These are phyloP conservation scores for Cyrtorhinus lividipennis DNA, from an alignment of 1,140 invertebrate species.

Conservation along the genomic window DNA sequence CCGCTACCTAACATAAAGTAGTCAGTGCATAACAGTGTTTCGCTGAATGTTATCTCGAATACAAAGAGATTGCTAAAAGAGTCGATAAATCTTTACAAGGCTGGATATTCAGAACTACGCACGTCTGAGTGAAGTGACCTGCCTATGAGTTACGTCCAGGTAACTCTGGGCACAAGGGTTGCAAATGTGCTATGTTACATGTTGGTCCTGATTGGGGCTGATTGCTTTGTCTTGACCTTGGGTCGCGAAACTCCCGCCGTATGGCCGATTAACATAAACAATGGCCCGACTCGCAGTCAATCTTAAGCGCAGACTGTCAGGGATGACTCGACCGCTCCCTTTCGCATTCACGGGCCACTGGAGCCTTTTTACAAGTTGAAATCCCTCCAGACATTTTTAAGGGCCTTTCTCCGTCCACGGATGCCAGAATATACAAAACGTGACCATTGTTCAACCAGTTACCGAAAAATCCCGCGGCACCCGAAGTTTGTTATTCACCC, in stretches of 20 bases:
- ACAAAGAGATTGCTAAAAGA: background rate
- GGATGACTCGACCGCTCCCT: background rate
- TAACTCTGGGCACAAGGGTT: background rate
- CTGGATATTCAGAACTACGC: background rate
- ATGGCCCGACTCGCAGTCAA: background rate
- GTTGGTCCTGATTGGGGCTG: conserved; percentile 1
- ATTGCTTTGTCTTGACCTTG: conserved; percentile 4
- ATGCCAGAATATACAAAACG: background rate
- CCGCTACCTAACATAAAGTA: background rate
- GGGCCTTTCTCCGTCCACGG: background rate
- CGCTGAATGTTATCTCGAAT: background rate
- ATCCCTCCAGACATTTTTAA: background rate
- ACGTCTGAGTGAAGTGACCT: background rate
- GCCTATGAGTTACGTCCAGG: background rate
- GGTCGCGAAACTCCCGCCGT: no score
- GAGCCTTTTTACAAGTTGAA: background rate
- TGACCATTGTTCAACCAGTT: background rate
- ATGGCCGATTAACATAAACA: background rate
- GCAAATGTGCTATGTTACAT: conserved; percentile 3
- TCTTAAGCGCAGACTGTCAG: background rate
- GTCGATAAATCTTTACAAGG: background rate
- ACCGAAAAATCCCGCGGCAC: no score
- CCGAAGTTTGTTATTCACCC: no score
- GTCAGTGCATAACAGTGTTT: background rate
- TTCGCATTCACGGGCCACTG: background rate